These are phyloP conservation scores for Ara ararauna DNA, from an alignment of 2,797 vertebrate genomes.

Conservation along the genomic window DNA sequence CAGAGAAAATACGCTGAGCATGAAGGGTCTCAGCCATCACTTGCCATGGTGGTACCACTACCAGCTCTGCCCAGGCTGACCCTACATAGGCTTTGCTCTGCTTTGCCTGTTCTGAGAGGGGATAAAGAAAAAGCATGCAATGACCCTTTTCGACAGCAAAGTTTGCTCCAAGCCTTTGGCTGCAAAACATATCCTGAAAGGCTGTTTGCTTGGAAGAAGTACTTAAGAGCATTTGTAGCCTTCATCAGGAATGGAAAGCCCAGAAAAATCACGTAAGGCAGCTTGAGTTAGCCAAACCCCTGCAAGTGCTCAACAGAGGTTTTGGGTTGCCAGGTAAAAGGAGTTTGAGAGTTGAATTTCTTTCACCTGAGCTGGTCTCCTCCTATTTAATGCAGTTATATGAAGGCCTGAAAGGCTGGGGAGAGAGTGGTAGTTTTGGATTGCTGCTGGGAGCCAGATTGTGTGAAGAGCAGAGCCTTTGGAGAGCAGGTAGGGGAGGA, in stretches of 20 bases:
- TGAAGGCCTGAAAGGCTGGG: neutral
- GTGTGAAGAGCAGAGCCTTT: rapidly evolving
- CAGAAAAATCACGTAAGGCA: neutral
- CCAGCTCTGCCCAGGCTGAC: neutral
- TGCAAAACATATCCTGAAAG: neutral
- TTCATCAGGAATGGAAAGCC: neutral
- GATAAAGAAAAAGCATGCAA: neutral
- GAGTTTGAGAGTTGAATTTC: neutral
- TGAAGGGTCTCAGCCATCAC: rapidly evolving
- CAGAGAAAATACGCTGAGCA: neutral
- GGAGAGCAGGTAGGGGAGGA: neutral
- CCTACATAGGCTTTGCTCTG: neutral
- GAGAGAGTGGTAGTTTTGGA: rapidly evolving
- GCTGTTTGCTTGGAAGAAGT: neutral
- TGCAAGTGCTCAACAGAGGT: neutral
- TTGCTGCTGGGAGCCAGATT: rapidly evolving
- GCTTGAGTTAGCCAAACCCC: neutral
- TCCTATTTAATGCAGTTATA: neutral
- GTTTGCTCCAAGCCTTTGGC: neutral
- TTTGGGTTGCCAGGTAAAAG: neutral
- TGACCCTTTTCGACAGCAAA: neutral
- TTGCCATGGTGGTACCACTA: neutral
- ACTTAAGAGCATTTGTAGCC: neutral
- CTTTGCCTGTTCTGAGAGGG: neutral
- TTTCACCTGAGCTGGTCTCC: neutral